Base-by-base conservation (phyloP, 2,797 vertebrate species). In the Crocodylus rhombifer region DNA sequence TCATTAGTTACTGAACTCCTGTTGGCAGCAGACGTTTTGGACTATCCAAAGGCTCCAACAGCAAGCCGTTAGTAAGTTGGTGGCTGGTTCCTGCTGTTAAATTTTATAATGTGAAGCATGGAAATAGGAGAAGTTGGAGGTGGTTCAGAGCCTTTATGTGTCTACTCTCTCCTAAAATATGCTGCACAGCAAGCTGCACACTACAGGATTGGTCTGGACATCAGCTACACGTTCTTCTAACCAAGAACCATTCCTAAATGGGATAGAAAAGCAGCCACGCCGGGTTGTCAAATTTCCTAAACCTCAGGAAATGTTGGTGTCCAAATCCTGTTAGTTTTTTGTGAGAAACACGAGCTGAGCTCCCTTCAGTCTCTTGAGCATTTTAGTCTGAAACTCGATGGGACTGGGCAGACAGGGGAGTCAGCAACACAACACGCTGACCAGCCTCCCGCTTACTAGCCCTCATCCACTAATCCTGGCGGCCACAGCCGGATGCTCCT, bases 71-170 rank as follows among this genome's bases (percentile, higher is more conserved):
- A 21, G 33, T 21, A 71, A 3, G 21, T 14, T 71, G 33, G 12
- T 23, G 21, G 67, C 20, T 71, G 33, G 33, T 71, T 30, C 58
- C 64, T 57, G 25, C 2, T 86, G 73, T 73, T 77, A 74, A 87
- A 64, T 1, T 55, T 36, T 14, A 51, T 28, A 58, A 62, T 64
- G 18, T 0, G 0, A 77, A 75, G 36, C 11, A 56, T 2, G 11
- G 67, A 84, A 80, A 69, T 56, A 77, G 86, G 84, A 85, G 13
- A 42, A 75, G 42, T 86, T 2, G 7, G 14, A 60, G 63, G 20
- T 26, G 60, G 36, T 11, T 77, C 82, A 86, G 67, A 79, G 65
- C 79, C 64, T 81, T 10, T 13, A 88, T 58, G 76, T 89, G 18
- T 75, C 18, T 8, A 1, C 51, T 82, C 71, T 36, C 67, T 57